These are phyloP conservation scores for Leptinotarsa defecta DNA, from an alignment of 1,140 invertebrate genomes.

Conservation along the genomic window DNA sequence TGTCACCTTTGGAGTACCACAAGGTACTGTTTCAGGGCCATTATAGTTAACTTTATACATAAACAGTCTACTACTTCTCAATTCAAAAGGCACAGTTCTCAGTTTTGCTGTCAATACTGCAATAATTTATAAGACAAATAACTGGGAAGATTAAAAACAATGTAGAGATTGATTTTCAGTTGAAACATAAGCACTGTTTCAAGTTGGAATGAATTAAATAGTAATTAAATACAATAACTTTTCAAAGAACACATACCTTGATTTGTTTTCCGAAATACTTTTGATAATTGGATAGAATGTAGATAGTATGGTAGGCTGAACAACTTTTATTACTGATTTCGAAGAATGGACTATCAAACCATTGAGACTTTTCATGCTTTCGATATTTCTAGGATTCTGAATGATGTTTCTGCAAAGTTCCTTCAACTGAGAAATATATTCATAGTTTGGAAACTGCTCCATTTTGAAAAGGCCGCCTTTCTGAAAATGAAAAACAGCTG, in stretches of 20 bases:
- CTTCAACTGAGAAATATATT: constrained; percentile 25
- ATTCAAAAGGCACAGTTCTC: no score
- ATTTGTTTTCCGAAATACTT: constrained; percentile 26
- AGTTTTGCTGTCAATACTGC: no score
- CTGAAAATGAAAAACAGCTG: constrained; percentile 1
- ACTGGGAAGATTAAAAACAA: no score
- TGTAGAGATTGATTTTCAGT: no score
- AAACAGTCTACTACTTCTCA: no score
- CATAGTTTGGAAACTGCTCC: constrained; percentile 27
- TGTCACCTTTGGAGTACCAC: no score
- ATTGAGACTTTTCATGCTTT: constrained; percentile 25
- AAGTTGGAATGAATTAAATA: no score
- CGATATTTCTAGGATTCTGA: constrained; percentile 30
- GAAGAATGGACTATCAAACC: constrained; percentile 3
- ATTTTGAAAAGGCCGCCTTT: constrained; percentile 27
- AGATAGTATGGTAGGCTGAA: constrained; percentile 25
- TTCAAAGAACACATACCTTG: constrained; percentile 25
- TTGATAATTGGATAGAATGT: constrained; percentile 36
- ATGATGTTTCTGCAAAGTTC: constrained; percentile 25
- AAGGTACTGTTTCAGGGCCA: no score
- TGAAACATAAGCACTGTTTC: no score
- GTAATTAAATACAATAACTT: background rate
- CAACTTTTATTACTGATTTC: constrained; percentile 26
- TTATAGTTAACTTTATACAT: no score
- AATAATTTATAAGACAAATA: no score